These are phyloP conservation scores for Drosophila pectinifera DNA, from an alignment of 1,140 invertebrate species.

Conservation along the genomic window DNA sequence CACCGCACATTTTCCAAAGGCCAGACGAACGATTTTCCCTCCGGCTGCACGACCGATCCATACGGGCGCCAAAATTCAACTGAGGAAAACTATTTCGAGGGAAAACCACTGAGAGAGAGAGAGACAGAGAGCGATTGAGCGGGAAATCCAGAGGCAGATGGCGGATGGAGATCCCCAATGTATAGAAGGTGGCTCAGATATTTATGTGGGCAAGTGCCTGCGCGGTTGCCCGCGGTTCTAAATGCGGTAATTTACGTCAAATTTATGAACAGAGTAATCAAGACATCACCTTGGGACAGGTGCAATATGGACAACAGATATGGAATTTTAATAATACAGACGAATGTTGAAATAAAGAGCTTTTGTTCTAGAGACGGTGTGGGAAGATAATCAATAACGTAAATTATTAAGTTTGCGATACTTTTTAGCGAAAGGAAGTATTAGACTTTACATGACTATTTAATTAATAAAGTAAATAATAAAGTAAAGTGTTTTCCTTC, in stretches of 20 bases:
- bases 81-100: slow-evolving; percentile 49
- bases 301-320: slow-evolving; percentile 11
- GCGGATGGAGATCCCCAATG: background rate
- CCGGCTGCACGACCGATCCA: slow-evolving; percentile 28
- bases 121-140: slow-evolving; percentile 13
- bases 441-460: too few species aligned
- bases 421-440: too few species aligned
- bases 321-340: background rate
- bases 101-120: slow-evolving; percentile 6
- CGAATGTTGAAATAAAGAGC: too few species aligned
- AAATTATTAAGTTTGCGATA: background rate
- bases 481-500: too few species aligned
- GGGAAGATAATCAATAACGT: background rate
- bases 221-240: slow-evolving; percentile 24
- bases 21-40: slow-evolving; percentile 22
- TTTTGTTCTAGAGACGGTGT: background rate
- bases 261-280: slow-evolving; percentile 42
- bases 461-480: too few species aligned
- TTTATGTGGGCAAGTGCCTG: slow-evolving; percentile 30
- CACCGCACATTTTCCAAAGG: slow-evolving; percentile 49
- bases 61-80: slow-evolving; percentile 66
- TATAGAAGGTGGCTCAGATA: slow-evolving; percentile 12
- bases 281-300: slow-evolving; percentile 26
- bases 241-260: slow-evolving; percentile 41
- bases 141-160: slow-evolving; percentile 10